phyloP scores from a whole-genome alignment of 2,113 vertebrate species.

The Formicarius rufipectus region DNA sequence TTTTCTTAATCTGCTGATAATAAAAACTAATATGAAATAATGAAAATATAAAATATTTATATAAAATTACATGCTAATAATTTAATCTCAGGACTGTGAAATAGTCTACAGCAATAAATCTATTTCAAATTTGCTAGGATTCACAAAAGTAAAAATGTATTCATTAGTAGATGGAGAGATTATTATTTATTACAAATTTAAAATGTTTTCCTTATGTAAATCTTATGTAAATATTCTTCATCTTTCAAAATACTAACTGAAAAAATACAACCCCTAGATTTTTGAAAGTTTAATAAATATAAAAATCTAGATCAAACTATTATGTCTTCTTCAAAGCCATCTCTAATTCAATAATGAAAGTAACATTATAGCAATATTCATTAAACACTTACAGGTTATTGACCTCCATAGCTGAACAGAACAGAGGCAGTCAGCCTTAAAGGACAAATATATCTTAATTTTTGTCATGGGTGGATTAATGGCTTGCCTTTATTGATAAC shows the following conservation, averaged over 20 bases:
- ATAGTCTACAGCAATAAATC: constrained; percentile 41
- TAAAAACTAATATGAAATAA: constrained; percentile 47
- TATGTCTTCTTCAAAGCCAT: constrained; percentile 55
- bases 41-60: constrained; percentile 39
- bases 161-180: background rate
- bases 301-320: constrained; percentile 55
- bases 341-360: constrained; percentile 69
- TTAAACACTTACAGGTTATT: constrained; percentile 70
- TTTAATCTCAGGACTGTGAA: constrained; percentile 24
- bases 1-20: constrained; percentile 25
- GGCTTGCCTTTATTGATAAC: constrained; percentile 63
- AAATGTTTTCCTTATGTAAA: constrained; percentile 14
- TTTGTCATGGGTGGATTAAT: constrained; percentile 69
- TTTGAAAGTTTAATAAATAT: constrained; percentile 57
- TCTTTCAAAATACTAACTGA: constrained; percentile 37
- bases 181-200: constrained; percentile 29
- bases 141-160: constrained; percentile 18
- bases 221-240: background rate
- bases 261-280: background rate
- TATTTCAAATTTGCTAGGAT: constrained; percentile 27
- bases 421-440: constrained; percentile 62
- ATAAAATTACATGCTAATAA: constrained; percentile 25
- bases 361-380: constrained; percentile 67
- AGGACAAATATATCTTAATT: constrained; percentile 71
- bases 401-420: constrained; percentile 63